Evolutionary conservation across 37 sponge, comb jelly and placozoan genomes (phyloP).

Genomic region (Mnemiopsis leidyi): DNA sequence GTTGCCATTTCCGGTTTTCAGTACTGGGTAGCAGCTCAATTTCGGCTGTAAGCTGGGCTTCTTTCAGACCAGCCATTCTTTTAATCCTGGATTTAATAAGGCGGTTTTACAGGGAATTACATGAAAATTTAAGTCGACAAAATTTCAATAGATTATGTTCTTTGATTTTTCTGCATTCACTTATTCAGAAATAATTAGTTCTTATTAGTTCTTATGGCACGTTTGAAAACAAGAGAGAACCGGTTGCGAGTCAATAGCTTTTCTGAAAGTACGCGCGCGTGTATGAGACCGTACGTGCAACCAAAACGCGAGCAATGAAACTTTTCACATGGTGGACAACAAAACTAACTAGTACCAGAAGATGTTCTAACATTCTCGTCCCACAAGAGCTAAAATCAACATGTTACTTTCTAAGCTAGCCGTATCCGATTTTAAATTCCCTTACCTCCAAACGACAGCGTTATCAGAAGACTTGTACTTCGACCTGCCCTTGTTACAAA

Average conservation of each 20-base stretch:
- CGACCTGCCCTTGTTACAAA: conserved; percentile 76
- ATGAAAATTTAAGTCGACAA: too few species aligned
- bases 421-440: not conserved
- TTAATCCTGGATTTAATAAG: conserved; percentile 74
- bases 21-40: conserved; percentile 79
- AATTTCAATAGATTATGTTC: too few species aligned
- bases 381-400: not conserved
- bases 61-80: conserved; percentile 83
- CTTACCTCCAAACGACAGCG: conserved; percentile 91
- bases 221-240: too few species aligned
- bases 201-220: too few species aligned
- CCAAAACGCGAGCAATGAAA: not conserved
- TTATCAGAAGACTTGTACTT: conserved; percentile 89
- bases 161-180: too few species aligned
- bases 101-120: too few species aligned
- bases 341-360: not conserved
- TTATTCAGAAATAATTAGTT: too few species aligned
- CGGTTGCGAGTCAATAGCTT: too few species aligned
- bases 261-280: too few species aligned
- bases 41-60: conserved; percentile 86
- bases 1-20: conserved; percentile 65
- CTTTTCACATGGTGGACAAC: not conserved
- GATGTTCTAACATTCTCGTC: not conserved
- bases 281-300: not conserved
- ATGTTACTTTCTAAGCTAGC: not conserved